Evolutionary conservation across 2,113 vertebrate species (phyloP).

Genomic region (Syngnathus typhle): DNA sequence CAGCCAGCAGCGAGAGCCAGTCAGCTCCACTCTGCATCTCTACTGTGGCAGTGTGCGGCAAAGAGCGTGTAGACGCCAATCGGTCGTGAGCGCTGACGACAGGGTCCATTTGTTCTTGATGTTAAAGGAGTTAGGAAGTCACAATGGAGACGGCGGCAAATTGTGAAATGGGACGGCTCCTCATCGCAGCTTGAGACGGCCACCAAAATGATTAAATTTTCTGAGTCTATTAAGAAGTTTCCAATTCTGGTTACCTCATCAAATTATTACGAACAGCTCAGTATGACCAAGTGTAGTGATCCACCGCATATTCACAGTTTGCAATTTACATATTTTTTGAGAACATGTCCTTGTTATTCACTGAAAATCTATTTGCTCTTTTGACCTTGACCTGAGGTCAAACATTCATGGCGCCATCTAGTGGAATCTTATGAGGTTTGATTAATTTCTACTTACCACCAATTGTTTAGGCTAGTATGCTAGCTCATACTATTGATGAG

Average conservation of each 20-base stretch:
- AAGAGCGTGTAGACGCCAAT: slow-evolving; percentile 29
- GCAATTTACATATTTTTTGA: background rate
- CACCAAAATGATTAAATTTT: background rate
- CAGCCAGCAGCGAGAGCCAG: slow-evolving; percentile 60
- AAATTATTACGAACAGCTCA: background rate
- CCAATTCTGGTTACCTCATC: background rate
- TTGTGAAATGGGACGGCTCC: background rate
- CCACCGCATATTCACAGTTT: background rate
- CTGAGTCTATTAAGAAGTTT: background rate
- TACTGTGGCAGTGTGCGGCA: slow-evolving; percentile 5
- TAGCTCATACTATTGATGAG: too few relatives aligned
- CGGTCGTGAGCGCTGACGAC: slow-evolving; percentile 45
- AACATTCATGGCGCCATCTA: background rate
- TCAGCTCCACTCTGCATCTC: slow-evolving; percentile 49
- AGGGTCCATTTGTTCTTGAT: slow-evolving; percentile 22
- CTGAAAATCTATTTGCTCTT: background rate
- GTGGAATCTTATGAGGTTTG: background rate
- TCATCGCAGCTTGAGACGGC: background rate
- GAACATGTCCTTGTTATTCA: background rate
- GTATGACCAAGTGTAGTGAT: background rate
- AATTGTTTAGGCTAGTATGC: too few relatives aligned
- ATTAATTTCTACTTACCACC: background rate
- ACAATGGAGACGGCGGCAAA: slow-evolving; percentile 1
- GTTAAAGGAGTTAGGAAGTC: slow-evolving; percentile 25
- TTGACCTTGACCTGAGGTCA: background rate